Evolutionary conservation across 1,140 invertebrate species (phyloP).

Genomic region (Drosophila quadrilineata): DNA sequence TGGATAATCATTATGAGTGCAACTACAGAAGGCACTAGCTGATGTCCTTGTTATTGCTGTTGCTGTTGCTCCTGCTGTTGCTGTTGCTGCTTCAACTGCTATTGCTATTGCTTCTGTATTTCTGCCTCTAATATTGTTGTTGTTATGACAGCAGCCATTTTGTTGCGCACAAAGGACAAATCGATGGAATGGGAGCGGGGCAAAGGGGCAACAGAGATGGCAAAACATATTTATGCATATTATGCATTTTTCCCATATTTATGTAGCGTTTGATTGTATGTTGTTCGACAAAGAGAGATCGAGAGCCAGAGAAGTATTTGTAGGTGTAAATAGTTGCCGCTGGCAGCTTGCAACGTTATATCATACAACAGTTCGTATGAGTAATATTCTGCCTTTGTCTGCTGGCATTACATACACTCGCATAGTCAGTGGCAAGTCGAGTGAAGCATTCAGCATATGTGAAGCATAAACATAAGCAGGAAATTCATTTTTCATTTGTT

Average conservation of each 20-base stretch:
- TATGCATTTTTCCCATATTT: conserved; percentile 76
- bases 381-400: conserved; percentile 74
- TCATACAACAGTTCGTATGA: conserved; percentile 67
- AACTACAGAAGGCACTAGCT: conserved; percentile 42
- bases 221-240: conserved; percentile 50
- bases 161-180: conserved; percentile 23
- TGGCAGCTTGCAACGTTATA: conserved; percentile 69
- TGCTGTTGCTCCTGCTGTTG: conserved; percentile 30
- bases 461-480: conserved; percentile 75
- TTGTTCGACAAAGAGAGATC: too few relatives aligned
- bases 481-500: conserved; percentile 80
- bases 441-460: conserved; percentile 69
- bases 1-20: conserved; percentile 80
- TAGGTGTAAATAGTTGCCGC: conserved; percentile 76
- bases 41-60: conserved; percentile 27
- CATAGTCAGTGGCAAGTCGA: conserved; percentile 18
- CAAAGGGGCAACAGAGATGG: too few relatives aligned
- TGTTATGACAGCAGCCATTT: conserved; percentile 57
- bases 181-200: conserved; percentile 8
- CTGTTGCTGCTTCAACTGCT: conserved; percentile 21
- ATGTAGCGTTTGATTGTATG: conserved; percentile 66
- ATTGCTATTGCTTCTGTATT: conserved; percentile 31
- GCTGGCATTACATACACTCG: conserved; percentile 28
- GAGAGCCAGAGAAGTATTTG: too few relatives aligned
- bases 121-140: conserved; percentile 32